Base-by-base conservation (phyloP, 2,113 vertebrate genomes). In the Phylloscopus whistleri region DNA sequence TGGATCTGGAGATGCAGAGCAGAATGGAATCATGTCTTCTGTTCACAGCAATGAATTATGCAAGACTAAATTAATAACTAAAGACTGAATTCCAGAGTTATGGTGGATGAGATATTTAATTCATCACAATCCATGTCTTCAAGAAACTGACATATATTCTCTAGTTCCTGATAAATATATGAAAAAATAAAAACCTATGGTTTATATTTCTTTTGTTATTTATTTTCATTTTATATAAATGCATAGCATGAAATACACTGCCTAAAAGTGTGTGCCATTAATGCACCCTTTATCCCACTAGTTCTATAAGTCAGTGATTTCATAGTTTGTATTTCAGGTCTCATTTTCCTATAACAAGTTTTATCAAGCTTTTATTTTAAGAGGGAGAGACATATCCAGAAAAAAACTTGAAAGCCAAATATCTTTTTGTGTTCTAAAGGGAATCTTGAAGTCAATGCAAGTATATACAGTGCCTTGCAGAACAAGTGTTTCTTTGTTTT, bases 331-430 rank as follows among this genome's bases (percentile, higher is more conserved):
- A 92, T 82, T 94, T 95, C 78, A 90, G 2, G 1, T 76, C 31
- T 95, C 7, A 11, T 74, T 93, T 91, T 95, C 56, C 80, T 96
- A 90, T 76, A 96, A 89, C 75, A 93, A 91, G 84, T 97, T 78
- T 90, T 33, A 95, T 60, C 60, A 70, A 53, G 22, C n/a, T 95
- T 92, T 95, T 92, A 95, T 46, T 93, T 27, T 69, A 86, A 93
- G 62, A 56, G 23, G 58, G 23, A 90, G 33, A 92, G 35, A 91
- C 28, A 41, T 76, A 90, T 49, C 43, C 94, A 89, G 70, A 92
- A 95, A 55, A 70, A 43, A 26, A 6, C 19, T 84, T 83, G 77
- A 78, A 86, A 27, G 51, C n/a, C 72, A 84, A 91, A 78, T 85
- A 94, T 5, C 6, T 68, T 81, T 53, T 23, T 27, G 6, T 83